A percentile compares a stretch with the other conserved stretches of the same genome.
Conservation (phyloP, 2,888 invertebrate genomes). For the Dioctria rufipes region DNA sequence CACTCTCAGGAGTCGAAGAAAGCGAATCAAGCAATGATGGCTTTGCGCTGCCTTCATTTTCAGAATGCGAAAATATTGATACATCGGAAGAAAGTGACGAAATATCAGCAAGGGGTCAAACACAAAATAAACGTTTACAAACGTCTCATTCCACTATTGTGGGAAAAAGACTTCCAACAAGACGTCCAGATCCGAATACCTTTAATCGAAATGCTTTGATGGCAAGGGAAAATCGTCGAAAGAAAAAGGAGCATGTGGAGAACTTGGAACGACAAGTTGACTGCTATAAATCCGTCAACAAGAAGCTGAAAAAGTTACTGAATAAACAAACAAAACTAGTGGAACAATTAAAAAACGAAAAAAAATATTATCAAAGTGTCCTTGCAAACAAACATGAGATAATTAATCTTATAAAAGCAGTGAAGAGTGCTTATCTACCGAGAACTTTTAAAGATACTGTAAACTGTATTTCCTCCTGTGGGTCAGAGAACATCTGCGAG, state of each 20-base stretch:
- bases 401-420: slow-evolving; percentile 71
- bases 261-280: slow-evolving; percentile 73
- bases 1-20: background rate
- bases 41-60: background rate
- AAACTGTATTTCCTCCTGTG: too few species aligned
- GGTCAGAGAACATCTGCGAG: background rate
- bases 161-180: slow-evolving; percentile 65
- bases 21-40: background rate
- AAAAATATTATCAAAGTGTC: slow-evolving; percentile 74
- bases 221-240: slow-evolving; percentile 76
- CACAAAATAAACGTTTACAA: background rate
- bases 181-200: slow-evolving; percentile 69
- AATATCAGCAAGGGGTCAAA: background rate
- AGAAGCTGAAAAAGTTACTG: slow-evolving; percentile 71
- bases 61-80: background rate
- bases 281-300: slow-evolving; percentile 71
- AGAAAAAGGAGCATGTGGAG: slow-evolving; percentile 76
- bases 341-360: slow-evolving; percentile 73
- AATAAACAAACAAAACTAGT: slow-evolving; percentile 72
- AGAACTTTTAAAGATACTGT: background rate
- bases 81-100: background rate
- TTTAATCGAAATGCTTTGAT: slow-evolving; percentile 74
- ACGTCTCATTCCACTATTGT: slow-evolving; percentile 11
- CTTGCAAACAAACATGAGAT: slow-evolving; percentile 74
- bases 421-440: slow-evolving; percentile 62